Percentiles rank a stretch among this genome's conserved stretches.
Conservation (phyloP, 2,113 vertebrate genomes). For the Tenrec ecaudatus region DNA sequence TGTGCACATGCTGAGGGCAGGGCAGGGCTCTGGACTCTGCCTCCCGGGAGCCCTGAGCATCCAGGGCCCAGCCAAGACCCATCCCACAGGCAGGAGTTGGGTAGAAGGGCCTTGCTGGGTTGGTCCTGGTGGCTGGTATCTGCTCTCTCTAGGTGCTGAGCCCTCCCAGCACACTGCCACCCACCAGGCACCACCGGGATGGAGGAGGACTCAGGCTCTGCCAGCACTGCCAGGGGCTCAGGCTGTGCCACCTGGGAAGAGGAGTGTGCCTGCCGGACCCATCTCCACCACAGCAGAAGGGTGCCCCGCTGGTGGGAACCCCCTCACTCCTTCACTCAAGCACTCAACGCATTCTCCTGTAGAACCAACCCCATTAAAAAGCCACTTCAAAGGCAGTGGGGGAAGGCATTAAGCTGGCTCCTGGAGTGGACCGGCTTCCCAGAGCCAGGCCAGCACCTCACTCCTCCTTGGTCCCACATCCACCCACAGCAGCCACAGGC, state of each 20-base stretch:
- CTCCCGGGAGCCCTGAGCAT: neutral
- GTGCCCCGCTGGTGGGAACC: neutral
- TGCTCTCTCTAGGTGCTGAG: fast-evolving
- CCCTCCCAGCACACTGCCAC: neutral
- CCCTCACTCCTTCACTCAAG: neutral
- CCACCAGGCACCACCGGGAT: neutral
- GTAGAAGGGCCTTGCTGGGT: neutral
- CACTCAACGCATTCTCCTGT: neutral
- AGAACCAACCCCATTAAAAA: neutral
- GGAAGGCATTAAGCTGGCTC: neutral
- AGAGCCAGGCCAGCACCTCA: neutral
- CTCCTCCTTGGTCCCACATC: neutral
- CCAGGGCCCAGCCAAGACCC: neutral
- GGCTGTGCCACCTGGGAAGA: neutral
- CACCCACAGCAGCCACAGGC: neutral
- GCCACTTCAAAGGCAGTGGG: neutral
- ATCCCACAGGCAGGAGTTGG: neutral
- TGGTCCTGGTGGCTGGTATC: neutral
- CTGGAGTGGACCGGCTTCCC: neutral
- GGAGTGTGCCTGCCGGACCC: fast-evolving
- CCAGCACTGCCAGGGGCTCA: neutral
- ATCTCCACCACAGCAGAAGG: neutral
- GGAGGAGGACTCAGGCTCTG: neutral
- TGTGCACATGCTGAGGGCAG: neutral
- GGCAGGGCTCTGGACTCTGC: neutral